Evolutionary conservation across 2,113 vertebrate species (phyloP), one percentile per base, ranked within the genome.

Genomic region (Mystacornis crossleyi): DNA sequence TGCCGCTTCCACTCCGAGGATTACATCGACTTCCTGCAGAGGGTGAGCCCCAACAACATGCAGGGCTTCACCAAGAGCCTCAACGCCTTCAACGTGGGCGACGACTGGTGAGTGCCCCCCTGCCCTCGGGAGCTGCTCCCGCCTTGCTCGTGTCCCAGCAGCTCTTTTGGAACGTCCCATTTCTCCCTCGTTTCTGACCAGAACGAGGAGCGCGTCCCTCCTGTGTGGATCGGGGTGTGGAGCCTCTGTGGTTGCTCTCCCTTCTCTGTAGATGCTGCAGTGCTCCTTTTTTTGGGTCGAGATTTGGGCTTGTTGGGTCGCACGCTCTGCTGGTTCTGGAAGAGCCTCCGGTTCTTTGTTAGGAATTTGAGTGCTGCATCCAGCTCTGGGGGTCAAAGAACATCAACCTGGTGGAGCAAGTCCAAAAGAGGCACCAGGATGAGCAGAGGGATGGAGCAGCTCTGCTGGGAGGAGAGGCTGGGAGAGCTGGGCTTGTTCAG

Each of bases 31-130:
- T 99, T 99, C 97, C 97, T 99, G 62, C 99, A 99, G 98, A 98
- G 99, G 81, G 99, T 99, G 95, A 99, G 99, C 96, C 99, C 99
- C 92, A 99, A 99, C 92, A 99, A 99, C 97, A 99, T 99, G 99
- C 99, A 99, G 96, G 99, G 99, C 84, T 99, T 99, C 98, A 99
- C 99, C 48, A 99, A 99, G 97, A 99, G 99, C 96, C 99, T 99
- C 87, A 99, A 99, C 17, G 98, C 99, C 69, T 99, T 99, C 97
- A 99, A 99, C 3, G 99, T 99, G 48, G 99, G 99, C 0, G 99
- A 99, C 5, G 99, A 99, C 98, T 99, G 99, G 99, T 99, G 95
- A 98, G 99, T 95, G 51, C 23, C 28, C 10, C 14, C 14, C 36
- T 28, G 5, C 53, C 14, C 3, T 8, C 3, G 0, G 12, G 7